Evolutionary conservation across 2,113 vertebrate species (phyloP), one percentile per base, ranked within the genome.

Genomic region (Dromaius novaehollandiae): DNA sequence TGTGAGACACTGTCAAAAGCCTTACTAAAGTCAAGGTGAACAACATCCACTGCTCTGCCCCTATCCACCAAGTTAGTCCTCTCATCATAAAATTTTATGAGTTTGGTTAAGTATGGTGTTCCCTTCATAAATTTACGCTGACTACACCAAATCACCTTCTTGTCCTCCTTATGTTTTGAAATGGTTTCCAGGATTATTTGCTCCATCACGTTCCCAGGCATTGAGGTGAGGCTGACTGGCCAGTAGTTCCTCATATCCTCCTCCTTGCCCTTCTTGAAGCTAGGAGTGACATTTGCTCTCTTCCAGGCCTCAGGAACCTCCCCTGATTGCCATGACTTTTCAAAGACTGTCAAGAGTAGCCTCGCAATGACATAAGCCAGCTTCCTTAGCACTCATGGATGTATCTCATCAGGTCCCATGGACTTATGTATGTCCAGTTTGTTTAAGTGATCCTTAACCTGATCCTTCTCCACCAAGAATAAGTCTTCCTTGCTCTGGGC

Each of bases 41-140:
- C 77, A 38, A 2, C 12, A 32, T 8, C 9, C 50, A 53, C 55
- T 56, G 11, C 9, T 70, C 21, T 74, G 7, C 20, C 1, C 0
- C 42, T n/a, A 73, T 82, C 28, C 25, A 75, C 36, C 48, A 71
- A 48, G 11, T 10, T 12, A 46, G 7, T 25, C 36, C 11, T 50
- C 7, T 16, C 0, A 2, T 36, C 50, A 11, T 2, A 74, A n/a
- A 69, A 77, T 34, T 34, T 8, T 70, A 65, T 56, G 20, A 82
- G 7, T 13, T 16, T 61, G 11, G 6, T 40, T 53, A 44, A 58
- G 13, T 20, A 65, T 30, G 51, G 64, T 82, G 66, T 66, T 3
- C 14, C 38, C 15, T 82, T 79, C 65, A 32, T 56, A 63, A 66
- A 78, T 34, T 14, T 61, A 9, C 42, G 9, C 13, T 63, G 44